These are phyloP conservation scores for Ceryle rudis DNA, from an alignment of 2,797 vertebrate genomes.

Conservation along the genomic window DNA sequence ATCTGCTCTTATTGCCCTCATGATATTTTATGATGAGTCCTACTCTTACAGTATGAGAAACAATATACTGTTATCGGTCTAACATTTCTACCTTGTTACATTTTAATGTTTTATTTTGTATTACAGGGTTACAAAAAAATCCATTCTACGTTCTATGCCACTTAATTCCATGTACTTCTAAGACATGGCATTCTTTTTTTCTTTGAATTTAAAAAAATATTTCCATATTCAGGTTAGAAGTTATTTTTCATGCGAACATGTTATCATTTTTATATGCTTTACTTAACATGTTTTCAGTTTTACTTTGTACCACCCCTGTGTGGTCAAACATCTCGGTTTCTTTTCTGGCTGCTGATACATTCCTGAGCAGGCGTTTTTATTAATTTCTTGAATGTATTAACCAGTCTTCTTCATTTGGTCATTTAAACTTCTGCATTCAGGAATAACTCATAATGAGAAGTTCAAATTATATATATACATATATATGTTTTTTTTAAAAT, in stretches of 20 bases:
- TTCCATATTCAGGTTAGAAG: neutral
- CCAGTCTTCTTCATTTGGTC: neutral
- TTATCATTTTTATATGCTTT: neutral
- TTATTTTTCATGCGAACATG: neutral
- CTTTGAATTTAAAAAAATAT: neutral
- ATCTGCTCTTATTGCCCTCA: neutral
- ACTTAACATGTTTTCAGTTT: neutral
- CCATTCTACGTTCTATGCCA: neutral
- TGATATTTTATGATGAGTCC: neutral
- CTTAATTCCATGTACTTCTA: neutral
- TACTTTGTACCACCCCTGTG: neutral
- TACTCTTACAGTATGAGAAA: neutral
- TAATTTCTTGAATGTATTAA: neutral
- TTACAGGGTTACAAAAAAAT: neutral
- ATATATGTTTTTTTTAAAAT: neutral
- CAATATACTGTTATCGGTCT: neutral
- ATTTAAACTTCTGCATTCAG: neutral
- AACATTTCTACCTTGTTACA: neutral
- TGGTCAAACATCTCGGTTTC: neutral
- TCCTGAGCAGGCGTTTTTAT: neutral
- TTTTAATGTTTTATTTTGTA: neutral
- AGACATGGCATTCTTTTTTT: neutral
- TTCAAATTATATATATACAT: neutral
- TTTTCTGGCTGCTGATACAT: neutral
- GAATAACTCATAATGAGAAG: neutral